phyloP scores from a whole-genome alignment of 2,113 vertebrate species.

The Calidris pygmaea region DNA sequence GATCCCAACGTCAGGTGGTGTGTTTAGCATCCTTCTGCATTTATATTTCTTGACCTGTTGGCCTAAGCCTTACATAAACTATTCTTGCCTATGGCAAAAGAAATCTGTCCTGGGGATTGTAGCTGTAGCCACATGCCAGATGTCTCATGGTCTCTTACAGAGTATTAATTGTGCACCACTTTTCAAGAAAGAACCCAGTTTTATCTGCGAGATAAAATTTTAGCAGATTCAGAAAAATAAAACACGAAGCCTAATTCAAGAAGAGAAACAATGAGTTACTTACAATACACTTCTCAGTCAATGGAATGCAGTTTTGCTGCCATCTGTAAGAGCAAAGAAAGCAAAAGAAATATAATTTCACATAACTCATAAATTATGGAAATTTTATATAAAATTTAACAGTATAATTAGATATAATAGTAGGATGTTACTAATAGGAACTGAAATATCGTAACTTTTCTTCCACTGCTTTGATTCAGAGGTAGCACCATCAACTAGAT shows the following conservation, averaged over 20 bases:
- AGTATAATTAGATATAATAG: not conserved
- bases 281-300: conserved; percentile 33
- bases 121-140: conserved; percentile 40
- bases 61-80: conserved; percentile 63
- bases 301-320: not conserved
- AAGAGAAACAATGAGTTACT: conserved; percentile 1
- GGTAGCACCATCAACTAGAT: not conserved
- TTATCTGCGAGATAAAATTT: not conserved
- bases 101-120: conserved; percentile 36
- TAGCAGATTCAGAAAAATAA: not conserved
- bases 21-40: conserved; percentile 59
- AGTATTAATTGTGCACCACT: not conserved
- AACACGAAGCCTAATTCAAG: not conserved
- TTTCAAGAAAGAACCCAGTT: not conserved
- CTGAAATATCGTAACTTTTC: not conserved
- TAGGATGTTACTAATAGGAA: not conserved
- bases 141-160: not conserved
- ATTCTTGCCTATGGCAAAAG: conserved; percentile 66
- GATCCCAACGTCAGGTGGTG: conserved; percentile 2
- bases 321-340: conserved; percentile 41
- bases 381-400: not conserved
- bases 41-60: conserved; percentile 59
- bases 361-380: not conserved
- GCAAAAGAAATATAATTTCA: conserved; percentile 5
- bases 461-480: not conserved